These are phyloP conservation scores for Meles meles DNA, from an alignment of 2,113 vertebrate genomes.

Conservation along the genomic window DNA sequence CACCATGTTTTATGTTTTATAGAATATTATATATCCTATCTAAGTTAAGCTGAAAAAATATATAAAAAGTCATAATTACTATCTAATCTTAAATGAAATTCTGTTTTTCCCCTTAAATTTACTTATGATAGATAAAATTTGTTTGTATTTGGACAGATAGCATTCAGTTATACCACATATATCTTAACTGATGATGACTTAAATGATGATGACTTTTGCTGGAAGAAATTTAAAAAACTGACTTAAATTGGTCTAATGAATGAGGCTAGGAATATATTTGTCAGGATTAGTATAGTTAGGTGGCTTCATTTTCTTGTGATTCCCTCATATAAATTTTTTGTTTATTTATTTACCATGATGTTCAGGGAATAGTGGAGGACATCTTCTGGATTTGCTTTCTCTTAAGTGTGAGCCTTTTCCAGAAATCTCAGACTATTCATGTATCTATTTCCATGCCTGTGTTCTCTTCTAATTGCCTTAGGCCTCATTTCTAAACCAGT, in stretches of 20 bases:
- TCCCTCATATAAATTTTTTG: not conserved
- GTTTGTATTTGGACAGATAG: not conserved
- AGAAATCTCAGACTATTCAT: not conserved
- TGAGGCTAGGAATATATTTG: not conserved
- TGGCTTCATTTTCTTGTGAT: not conserved
- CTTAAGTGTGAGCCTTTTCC: not conserved
- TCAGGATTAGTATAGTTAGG: not conserved
- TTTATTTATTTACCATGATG: not conserved
- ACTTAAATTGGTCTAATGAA: not conserved
- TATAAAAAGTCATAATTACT: not conserved
- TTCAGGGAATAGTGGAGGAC: not conserved
- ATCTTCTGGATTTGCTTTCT: not conserved
- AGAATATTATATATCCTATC: not conserved
- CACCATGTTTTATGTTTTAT: not conserved
- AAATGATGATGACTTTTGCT: not conserved
- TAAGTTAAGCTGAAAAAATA: not conserved
- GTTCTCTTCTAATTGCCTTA: not conserved
- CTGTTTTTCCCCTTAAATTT: not conserved
- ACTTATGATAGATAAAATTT: not conserved
- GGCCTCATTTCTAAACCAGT: not conserved
- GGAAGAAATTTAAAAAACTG: not conserved
- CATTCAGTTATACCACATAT: not conserved
- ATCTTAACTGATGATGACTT: too few relatives aligned
- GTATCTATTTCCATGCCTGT: not conserved
- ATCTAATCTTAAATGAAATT: not conserved